Evolutionary conservation across 2,888 invertebrate genomes (phyloP).

Genomic region (Megalurothrips usitatus): DNA sequence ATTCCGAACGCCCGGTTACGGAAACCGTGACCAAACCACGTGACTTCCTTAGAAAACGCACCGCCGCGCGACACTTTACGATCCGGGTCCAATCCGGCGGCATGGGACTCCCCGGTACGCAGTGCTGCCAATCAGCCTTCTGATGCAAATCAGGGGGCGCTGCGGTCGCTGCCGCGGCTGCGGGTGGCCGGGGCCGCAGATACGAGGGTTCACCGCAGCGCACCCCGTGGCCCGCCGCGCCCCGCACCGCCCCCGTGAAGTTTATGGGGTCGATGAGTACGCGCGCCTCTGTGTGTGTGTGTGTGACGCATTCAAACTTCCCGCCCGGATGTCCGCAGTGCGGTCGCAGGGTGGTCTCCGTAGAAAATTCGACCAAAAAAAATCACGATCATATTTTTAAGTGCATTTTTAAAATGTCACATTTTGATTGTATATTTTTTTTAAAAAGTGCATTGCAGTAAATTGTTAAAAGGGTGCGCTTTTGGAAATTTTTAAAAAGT

Average conservation of each 20-base stretch:
- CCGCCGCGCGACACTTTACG: constrained; percentile 4
- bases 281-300: not conserved
- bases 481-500: not conserved
- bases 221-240: no score
- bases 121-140: not conserved
- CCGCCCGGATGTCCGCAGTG: not conserved
- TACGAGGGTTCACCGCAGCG: not conserved
- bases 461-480: no score
- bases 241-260: not conserved
- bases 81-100: not conserved
- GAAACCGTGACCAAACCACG: constrained; percentile 4
- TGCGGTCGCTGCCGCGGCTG: not conserved
- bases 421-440: no score
- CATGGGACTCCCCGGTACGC: not conserved
- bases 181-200: not conserved
- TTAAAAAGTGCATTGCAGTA: no score
- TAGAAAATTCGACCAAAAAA: no score
- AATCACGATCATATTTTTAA: not conserved
- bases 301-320: not conserved
- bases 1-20: not conserved
- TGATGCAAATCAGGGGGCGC: not conserved
- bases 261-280: not conserved
- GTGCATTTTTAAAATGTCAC: not conserved
- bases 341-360: no score
- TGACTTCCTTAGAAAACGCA: constrained; percentile 9